A percentile compares a stretch with the other conserved stretches of the same genome.
Evolutionary conservation across 2,888 invertebrate species (phyloP).

Genomic region (Standfussiana lucernea): DNA sequence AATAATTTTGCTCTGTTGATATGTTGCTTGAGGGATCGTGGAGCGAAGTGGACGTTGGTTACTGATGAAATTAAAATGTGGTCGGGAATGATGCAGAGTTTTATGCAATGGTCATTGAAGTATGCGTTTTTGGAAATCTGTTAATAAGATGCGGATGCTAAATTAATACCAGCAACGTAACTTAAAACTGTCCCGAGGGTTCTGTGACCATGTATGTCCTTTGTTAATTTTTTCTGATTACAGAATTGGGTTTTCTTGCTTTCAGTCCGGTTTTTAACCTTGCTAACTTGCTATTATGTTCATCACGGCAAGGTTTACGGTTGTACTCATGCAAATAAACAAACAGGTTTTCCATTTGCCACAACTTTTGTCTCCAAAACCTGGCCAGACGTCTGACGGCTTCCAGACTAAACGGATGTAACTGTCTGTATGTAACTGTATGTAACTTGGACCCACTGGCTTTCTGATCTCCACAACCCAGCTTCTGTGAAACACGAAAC

Average conservation of each 20-base stretch:
- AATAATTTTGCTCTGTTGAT: constrained; percentile 73
- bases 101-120: background rate
- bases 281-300: background rate
- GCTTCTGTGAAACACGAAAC: background rate
- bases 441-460: background rate
- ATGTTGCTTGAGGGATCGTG: constrained; percentile 62
- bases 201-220: background rate
- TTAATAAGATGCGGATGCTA: background rate
- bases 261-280: background rate
- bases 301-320: background rate
- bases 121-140: background rate
- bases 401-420: background rate
- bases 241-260: background rate
- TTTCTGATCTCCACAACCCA: background rate
- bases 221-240: background rate
- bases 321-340: background rate
- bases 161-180: background rate
- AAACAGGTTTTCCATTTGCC: background rate
- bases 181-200: background rate
- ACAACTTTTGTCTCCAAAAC: background rate
- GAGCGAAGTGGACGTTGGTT: background rate
- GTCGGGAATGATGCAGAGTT: background rate
- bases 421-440: background rate
- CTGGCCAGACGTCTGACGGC: background rate
- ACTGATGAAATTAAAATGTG: constrained; percentile 3